Conservation (phyloP, 2,113 vertebrate species). For the Mesitornis unicolor region DNA sequence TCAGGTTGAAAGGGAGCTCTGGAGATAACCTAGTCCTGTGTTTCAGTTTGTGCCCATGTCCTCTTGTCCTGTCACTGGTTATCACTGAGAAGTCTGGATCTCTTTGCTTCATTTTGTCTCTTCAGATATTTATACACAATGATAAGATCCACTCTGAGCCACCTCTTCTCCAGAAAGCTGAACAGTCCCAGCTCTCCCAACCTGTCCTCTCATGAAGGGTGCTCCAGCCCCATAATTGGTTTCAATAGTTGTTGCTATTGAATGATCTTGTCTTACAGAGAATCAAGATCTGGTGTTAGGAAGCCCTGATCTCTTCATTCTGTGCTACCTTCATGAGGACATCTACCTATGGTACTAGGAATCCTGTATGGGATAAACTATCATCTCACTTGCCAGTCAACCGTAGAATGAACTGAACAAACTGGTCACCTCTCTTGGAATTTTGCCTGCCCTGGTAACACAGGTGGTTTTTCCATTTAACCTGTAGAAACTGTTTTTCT, state of each 20-base stretch:
- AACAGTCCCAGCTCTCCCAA: neutral
- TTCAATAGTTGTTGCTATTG: neutral
- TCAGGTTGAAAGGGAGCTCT: neutral
- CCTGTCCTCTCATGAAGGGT: neutral
- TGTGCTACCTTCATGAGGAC: neutral
- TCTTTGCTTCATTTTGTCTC: neutral
- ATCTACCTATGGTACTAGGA: neutral
- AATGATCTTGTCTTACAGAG: neutral
- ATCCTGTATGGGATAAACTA: neutral
- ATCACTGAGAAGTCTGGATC: neutral
- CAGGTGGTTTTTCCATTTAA: neutral
- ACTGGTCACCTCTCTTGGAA: neutral
- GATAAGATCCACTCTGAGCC: neutral
- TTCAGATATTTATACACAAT: neutral
- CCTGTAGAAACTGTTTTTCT: neutral
- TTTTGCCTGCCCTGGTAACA: neutral
- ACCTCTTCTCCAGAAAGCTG: neutral
- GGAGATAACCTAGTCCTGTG: neutral
- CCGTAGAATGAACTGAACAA: neutral
- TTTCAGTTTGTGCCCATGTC: neutral
- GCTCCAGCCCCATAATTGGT: neutral
- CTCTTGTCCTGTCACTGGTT: neutral
- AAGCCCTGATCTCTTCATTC: neutral
- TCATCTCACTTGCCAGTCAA: neutral
- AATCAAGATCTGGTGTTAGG: neutral